phyloP scores from a whole-genome alignment of 2,888 invertebrate species.

The Amphipoea lucens region DNA sequence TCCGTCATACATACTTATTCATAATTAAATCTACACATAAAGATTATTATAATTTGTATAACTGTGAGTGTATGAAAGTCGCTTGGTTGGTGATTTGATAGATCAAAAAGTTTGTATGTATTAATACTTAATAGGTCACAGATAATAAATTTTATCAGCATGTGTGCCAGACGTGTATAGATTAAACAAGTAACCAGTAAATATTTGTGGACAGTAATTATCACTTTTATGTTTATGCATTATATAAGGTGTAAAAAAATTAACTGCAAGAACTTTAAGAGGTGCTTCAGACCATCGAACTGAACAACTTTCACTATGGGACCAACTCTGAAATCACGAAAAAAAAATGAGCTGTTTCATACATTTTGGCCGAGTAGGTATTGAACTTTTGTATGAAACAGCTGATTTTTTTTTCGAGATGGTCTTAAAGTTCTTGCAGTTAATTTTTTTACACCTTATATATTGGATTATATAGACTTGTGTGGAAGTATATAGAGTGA shows the following conservation, averaged over 20 bases:
- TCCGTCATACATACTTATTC: conserved; percentile 2
- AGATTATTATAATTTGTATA: conserved; percentile 4
- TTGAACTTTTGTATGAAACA: too few relatives aligned
- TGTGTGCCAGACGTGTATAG: conserved; percentile 32
- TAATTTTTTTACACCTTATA: too few relatives aligned
- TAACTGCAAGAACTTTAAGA: too few relatives aligned
- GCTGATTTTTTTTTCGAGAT: too few relatives aligned
- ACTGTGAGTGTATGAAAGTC: neutral
- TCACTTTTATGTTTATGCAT: neutral
- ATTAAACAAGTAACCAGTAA: conserved; percentile 35
- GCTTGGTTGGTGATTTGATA: conserved; percentile 19
- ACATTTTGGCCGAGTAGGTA: too few relatives aligned
- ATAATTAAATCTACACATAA: neutral
- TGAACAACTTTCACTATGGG: too few relatives aligned
- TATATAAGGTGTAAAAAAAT: too few relatives aligned
- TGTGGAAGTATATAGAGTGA: conserved; percentile 53
- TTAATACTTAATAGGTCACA: conserved; percentile 57
- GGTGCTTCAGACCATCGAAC: too few relatives aligned
- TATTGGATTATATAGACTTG: conserved; percentile 6
- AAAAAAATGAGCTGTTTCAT: too few relatives aligned
- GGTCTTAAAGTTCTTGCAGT: too few relatives aligned
- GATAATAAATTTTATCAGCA: conserved; percentile 62
- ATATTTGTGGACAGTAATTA: conserved; percentile 25
- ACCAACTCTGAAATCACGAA: too few relatives aligned
- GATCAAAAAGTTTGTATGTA: conserved; percentile 55